phyloP scores from a whole-genome alignment of 2,797 vertebrate genomes.

The Sphenodon punctatus region DNA sequence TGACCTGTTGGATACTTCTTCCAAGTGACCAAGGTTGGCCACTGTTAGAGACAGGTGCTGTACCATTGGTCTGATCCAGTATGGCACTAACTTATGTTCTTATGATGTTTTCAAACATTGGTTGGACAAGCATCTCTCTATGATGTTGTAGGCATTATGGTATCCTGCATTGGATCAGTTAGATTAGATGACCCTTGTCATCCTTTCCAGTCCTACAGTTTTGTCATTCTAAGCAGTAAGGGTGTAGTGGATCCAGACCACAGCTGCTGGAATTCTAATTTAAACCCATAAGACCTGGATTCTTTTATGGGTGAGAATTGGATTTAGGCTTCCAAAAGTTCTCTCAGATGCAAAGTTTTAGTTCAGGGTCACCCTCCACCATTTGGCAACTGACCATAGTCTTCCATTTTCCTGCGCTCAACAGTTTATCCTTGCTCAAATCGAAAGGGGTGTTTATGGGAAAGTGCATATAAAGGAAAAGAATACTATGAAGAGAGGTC shows the following conservation, averaged over 20 bases:
- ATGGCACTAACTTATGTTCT: no score
- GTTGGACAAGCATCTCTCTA: no score
- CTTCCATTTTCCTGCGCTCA: neutral
- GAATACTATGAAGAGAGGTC: neutral
- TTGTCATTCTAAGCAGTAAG: neutral
- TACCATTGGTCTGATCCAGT: no score
- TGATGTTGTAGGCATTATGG: no score
- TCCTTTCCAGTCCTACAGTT: no score
- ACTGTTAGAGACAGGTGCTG: no score
- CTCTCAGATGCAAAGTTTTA: neutral
- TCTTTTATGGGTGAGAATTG: neutral
- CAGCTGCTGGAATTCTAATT: rapidly evolving
- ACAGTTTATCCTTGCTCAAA: neutral
- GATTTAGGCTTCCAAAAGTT: neutral
- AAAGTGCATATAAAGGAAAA: neutral
- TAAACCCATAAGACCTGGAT: neutral
- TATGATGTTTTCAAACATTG: no score
- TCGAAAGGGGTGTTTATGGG: neutral
- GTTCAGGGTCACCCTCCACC: neutral
- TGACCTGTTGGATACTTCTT: no score
- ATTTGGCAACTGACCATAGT: neutral
- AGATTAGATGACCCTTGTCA: no score
- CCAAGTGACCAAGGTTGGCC: no score
- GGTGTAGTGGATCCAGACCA: neutral
- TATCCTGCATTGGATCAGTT: no score